A percentile compares a stretch with the other conserved stretches of the same genome.
Evolutionary conservation across 1,140 invertebrate species (phyloP).

Genomic region (Zelostemma sp.): DNA sequence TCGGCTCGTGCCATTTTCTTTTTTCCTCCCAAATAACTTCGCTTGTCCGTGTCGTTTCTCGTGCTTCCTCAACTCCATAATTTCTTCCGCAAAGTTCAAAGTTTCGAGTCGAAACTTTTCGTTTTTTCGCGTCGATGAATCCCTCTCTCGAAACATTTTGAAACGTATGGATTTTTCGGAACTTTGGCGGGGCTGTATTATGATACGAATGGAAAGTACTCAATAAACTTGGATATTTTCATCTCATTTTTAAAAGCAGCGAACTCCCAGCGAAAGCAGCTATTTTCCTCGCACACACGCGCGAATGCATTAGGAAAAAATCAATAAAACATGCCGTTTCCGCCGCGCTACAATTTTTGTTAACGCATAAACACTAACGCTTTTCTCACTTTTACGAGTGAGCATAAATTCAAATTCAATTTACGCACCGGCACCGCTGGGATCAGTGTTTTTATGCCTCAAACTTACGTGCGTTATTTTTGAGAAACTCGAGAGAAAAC

Average conservation of each 20-base stretch:
- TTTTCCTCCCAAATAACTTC: background rate
- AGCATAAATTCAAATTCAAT: slow-evolving; percentile 13
- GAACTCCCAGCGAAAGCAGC: background rate
- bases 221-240: background rate
- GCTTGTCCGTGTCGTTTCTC: background rate
- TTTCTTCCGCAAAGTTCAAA: too few relatives aligned
- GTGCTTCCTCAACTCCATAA: background rate
- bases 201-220: too few relatives aligned
- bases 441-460: background rate
- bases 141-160: too few relatives aligned
- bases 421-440: background rate
- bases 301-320: background rate
- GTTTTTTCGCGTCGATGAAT: too few relatives aligned
- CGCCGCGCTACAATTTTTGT: slow-evolving; percentile 2
- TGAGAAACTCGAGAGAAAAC: background rate
- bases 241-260: background rate
- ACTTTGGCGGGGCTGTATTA: too few relatives aligned
- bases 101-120: too few relatives aligned
- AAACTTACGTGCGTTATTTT: background rate
- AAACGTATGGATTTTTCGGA: too few relatives aligned
- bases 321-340: background rate
- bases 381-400: slow-evolving; percentile 3
- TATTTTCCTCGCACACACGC: background rate
- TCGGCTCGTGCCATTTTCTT: background rate
- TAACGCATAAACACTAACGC: background rate